Base-by-base conservation (phyloP, 1,140 invertebrate genomes). In the Fopius arisanus region DNA sequence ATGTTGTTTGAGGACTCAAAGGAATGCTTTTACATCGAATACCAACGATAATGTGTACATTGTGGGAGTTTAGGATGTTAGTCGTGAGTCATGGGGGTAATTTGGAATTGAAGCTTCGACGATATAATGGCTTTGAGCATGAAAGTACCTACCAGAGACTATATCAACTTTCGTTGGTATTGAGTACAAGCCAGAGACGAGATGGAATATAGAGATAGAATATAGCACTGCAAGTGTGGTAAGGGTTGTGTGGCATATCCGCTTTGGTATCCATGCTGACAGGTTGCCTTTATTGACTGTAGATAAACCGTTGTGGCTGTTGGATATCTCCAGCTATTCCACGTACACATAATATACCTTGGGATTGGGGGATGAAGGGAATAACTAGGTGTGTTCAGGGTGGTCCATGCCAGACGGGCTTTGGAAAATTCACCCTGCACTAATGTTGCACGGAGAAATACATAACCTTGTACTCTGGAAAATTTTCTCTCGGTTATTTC, bases 191-290 rank as follows among this genome's bases (percentile, higher is more conserved):
- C 4, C 43, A 33, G 12, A 66, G 16, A 31, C 26, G 12, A 66
- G 54, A 59, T 59, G 54, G 12, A 26, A 59, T 23, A 59, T 23
- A 59, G 21, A 59, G 54, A 59, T 59, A 59, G 54, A 63, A 63
- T 63, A 63, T 26, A 28, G 16, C 28, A 23, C 14, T 19, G 66
- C 31, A 21, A 48, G 37, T 59, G 43, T 59, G 68, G 68, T 23
- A 54, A 29, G 70, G 62, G 33, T 65, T 43, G 67, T 43, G 67
- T 28, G 28, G 40, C 43, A 72, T 70, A 70, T 74, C 67, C 74
- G 80, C 71, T 80, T 84, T 81, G 82, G 80, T 84, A 85, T 84
- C 84, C 83, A 81, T 79, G 83, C 82, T 81, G 84, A 85, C 83
- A 83, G 79, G 75, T 80, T 79, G 79, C 76, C 81, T 83, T 84